Base-by-base conservation (phyloP, 1,140 invertebrate species). In the Chironomus tepperi region DNA sequence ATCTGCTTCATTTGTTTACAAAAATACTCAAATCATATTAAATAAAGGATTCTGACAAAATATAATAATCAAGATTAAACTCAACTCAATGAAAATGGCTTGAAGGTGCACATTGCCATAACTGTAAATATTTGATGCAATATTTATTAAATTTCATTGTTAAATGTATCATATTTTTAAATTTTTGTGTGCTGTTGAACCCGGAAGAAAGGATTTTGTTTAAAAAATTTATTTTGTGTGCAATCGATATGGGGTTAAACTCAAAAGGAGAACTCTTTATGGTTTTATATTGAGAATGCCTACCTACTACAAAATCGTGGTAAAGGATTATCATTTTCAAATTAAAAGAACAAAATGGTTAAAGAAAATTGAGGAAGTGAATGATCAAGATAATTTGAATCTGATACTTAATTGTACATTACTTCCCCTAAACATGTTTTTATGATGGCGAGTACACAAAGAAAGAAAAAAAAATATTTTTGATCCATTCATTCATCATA, bases 131-230 rank as follows among this genome's bases (percentile, higher is more conserved):
- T 57, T 57, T 57, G 47, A 57, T 10, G 12, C 15, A 57, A 57
- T 57, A 57, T 57, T 57, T 57, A 57, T 57, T 57, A 57, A 57
- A 57, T 57, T 57, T 57, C 47, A 57, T 57, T 12, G 12, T 57
- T n/a, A 57, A n/a, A 57, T 57, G 47, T 57, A 57, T 57, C 47
- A 57, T n/a, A 57, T 57, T n/a, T 57, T 57, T 15, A 5, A n/a
- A 57, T 15, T 57, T 34, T 34, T 34, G 24, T 34, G 24, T 57
- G 47, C 12, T 57, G 15, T 57, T 34, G 24, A 34, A 34, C 24
- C 24, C 24, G 24, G 24, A 34, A 34, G 24, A 34, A 34, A 34
- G 24, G 24, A 34, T 34, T 34, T 34, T 34, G 5, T 34, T 34
- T 34, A 2, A 34, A 34, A 34, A 34, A n/a, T n/a, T n/a, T 34